Evolutionary conservation across 2,113 vertebrate species (phyloP), one percentile per base, ranked within the genome.

Genomic region (Pelecanus crispus): DNA sequence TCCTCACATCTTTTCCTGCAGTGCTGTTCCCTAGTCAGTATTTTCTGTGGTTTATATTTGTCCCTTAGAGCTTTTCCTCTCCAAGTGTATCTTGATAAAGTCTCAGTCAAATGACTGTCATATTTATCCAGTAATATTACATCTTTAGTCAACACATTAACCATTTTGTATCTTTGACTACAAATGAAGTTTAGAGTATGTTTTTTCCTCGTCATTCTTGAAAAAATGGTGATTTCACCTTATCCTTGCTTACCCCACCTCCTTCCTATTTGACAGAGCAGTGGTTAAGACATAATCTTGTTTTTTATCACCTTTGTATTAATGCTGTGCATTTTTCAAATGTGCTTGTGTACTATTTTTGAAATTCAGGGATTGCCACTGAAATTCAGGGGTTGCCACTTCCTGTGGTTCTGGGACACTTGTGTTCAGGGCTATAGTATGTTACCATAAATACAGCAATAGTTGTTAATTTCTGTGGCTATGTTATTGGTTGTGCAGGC

Each of bases 351-450:
- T 53, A 21, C 22, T 73, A 0, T 10, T 61, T 68, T 77, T 72
- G 44, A 61, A 77, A 79, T 40, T 20, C 20, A 36, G 19, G 17
- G 9, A 15, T 20, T 85, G 29, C 32, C n/a, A 8, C 25, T 20
- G 21, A 56, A 79, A 25, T 40, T 22, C 18, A 17, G 63, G 26
- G 25, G 26, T n/a, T 88, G 28, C 13, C 2, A 1, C 32, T 80
- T 83, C 13, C 16, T 50, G 0, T 65, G 32, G 7, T 26, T 19
- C 3, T 12, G 13, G 52, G 47, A 20, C 2, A 1, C 8, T 7
- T 44, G 16, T n/a, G 19, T 52, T 86, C 28, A 19, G 38, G 62
- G 7, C 40, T 62, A 7, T 19, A 18, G 18, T 17, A 4, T 29
- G 8, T 31, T 49, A 17, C 17, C 21, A 17, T 40, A 68, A 61